Evolutionary conservation across 2,888 invertebrate species (phyloP).

Genomic region (Notocelia uddmanniana): DNA sequence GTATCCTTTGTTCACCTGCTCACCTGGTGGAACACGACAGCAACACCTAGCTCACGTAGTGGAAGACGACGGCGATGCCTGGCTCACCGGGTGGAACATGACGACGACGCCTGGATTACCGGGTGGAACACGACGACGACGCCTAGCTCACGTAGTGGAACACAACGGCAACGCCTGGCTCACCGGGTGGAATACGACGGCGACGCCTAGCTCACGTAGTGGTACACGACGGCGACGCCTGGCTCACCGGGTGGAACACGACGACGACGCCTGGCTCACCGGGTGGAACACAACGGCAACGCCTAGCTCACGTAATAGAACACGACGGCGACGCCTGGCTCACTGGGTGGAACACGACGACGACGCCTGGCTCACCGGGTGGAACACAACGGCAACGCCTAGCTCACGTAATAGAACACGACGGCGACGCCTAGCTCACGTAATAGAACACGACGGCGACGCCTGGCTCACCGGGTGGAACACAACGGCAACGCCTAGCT

Average conservation of each 20-base stretch:
- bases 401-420: too few species aligned
- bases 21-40: too few species aligned
- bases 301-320: slow-evolving; percentile 89
- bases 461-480: slow-evolving; percentile 36
- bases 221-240: too few species aligned
- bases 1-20: too few species aligned
- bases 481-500: not conserved
- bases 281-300: too few species aligned
- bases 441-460: slow-evolving; percentile 95
- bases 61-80: slow-evolving; percentile 94
- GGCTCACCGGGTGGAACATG: too few species aligned
- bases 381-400: slow-evolving; percentile 94
- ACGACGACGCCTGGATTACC: slow-evolving; percentile 62
- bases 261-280: slow-evolving; percentile 89
- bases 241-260: slow-evolving; percentile 91
- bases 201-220: slow-evolving; percentile 84
- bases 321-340: slow-evolving; percentile 91
- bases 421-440: slow-evolving; percentile 62
- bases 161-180: not conserved
- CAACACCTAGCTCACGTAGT: slow-evolving; percentile 85
- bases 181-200: slow-evolving; percentile 94
- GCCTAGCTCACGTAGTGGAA: slow-evolving; percentile 37
- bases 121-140: slow-evolving; percentile 95
- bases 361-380: slow-evolving; percentile 85
- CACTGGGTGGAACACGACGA: too few species aligned